Base-by-base conservation (phyloP, 2,888 invertebrate species). In the Athrips mouffetella region DNA sequence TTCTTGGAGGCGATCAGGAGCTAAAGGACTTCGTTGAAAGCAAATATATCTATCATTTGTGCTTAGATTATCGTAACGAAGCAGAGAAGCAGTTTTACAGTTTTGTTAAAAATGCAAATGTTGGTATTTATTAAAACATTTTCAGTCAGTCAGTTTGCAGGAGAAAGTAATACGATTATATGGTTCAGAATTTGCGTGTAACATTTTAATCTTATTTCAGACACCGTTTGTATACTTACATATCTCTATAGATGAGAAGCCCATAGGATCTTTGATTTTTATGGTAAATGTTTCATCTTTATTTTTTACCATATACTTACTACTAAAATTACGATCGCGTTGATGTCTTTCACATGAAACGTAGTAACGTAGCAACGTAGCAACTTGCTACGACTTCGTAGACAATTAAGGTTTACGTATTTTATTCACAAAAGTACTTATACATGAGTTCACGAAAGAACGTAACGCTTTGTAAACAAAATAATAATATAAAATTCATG, bases 211-310 rank as follows among this genome's bases (percentile, higher is more conserved):
- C 11, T 7, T 45, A 27, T 82, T 85, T 58, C 60, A 89, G 89
- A 70, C 82, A 46, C 74, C 74, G 42, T 73, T 76, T 51, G 80
- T 74, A 2, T 89, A 82, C 57, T 63, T 89, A 35, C 78, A 76
- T 10, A 69, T 89, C 42, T 63, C 75, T 1, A 69, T 83, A 29
- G 66, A 82, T 51, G 63, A 63, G 31, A 53, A 59, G 18, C 59
- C 64, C 8, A 60, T 83, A n/a, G 89, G 89, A 33, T 67, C 81
- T 2, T 58, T 89, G 53, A 60, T 89, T 39, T 84, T 89, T 58
- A 72, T 81, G 80, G 88, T 88, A 74, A 70, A 59, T 2, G n/a
- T n/a, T n/a, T 15, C 11, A 31, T 2, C 31, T 2, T 1, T n/a
- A n/a, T n/a, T n/a, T n/a, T n/a, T n/a, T n/a, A n/a, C n/a, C n/a